A percentile compares a stretch with the other conserved stretches of the same genome.
Evolutionary conservation across 2,888 invertebrate species (phyloP).

Genomic region (Erebia epiphron): DNA sequence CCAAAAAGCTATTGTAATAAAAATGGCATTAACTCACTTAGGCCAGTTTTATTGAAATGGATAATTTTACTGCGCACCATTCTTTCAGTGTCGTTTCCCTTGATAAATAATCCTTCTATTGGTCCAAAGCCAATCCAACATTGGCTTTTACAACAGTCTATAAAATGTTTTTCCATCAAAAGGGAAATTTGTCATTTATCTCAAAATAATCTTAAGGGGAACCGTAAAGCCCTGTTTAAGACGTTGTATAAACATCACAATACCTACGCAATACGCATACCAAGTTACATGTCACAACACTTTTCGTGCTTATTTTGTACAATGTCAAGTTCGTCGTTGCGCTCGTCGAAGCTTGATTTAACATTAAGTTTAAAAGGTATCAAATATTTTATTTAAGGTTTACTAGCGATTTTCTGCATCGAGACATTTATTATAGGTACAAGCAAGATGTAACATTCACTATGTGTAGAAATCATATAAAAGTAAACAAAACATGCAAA

Average conservation of each 20-base stretch:
- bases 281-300: constrained; percentile 11
- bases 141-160: constrained; percentile 18
- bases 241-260: constrained; percentile 3
- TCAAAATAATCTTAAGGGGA: constrained; percentile 17
- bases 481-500: no score
- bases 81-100: constrained; percentile 7
- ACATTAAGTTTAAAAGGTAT: no score
- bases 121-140: constrained; percentile 24
- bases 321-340: neutral
- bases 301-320: neutral
- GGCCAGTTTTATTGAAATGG: constrained; percentile 15
- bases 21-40: constrained; percentile 12
- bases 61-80: constrained; percentile 22
- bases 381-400: no score
- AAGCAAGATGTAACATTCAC: no score
- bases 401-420: no score
- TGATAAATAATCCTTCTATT: constrained; percentile 27
- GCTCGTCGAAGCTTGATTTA: neutral
- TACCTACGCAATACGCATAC: constrained; percentile 5
- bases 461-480: no score
- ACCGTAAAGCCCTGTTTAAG: constrained; percentile 26
- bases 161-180: constrained; percentile 20
- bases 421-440: no score
- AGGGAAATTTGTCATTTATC: constrained; percentile 16
- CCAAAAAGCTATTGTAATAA: neutral